Percentiles rank a stretch among this genome's conserved stretches.
Evolutionary conservation across 2,888 invertebrate species (phyloP).

Genomic region (Dexiosoma caninum): DNA sequence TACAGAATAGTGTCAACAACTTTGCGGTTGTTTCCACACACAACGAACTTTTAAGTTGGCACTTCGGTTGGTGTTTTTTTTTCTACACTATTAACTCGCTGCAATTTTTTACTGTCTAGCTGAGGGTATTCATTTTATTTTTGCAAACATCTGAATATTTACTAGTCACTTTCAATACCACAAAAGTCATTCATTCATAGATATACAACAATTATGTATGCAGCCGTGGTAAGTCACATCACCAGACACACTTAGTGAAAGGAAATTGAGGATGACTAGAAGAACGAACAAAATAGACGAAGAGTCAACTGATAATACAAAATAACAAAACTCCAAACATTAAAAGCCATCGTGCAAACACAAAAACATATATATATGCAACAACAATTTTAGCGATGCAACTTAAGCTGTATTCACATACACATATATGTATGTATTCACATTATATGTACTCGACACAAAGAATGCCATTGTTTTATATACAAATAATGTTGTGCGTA

Average conservation of each 20-base stretch:
- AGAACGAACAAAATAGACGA: not conserved
- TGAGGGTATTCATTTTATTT: not conserved
- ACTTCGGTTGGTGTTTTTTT: not conserved
- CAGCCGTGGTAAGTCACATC: no score
- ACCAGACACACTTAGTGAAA: not conserved
- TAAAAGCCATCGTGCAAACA: conserved; percentile 32
- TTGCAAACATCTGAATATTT: not conserved
- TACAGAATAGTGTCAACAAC: conserved; percentile 75
- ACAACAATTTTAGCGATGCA: not conserved
- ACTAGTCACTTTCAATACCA: conserved; percentile 37
- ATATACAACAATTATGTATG: not conserved
- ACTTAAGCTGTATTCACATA: no score
- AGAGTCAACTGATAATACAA: conserved; percentile 35
- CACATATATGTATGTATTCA: no score
- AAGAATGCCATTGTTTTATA: no score
- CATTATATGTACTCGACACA: no score
- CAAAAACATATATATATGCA: not conserved
- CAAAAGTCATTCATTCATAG: conserved; percentile 21
- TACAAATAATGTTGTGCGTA: no score
- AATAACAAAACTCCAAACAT: conserved; percentile 14
- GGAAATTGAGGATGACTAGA: not conserved
- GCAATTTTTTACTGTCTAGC: conserved; percentile 5
- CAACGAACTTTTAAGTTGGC: conserved; percentile 37
- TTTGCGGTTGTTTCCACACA: conserved; percentile 59
- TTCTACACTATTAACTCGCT: conserved; percentile 19